Evolutionary conservation across 2,113 vertebrate species (phyloP), one percentile per base, ranked within the genome.

Genomic region (Seriola rivoliana): DNA sequence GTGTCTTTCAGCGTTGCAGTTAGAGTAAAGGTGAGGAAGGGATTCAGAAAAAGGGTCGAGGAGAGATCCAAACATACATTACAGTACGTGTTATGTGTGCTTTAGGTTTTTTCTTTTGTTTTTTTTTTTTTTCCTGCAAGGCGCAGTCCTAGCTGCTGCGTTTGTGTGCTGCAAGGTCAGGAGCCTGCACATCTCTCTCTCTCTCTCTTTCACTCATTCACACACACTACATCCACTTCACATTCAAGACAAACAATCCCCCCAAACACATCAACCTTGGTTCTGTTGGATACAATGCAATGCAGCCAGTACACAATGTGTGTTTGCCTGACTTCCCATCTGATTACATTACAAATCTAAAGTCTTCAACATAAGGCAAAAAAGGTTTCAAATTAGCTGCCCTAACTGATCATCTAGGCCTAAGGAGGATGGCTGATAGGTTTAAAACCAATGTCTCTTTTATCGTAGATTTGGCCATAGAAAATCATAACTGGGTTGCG

Each of bases 341-440:
- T 58, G 75, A 44, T 64, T 25, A 74, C 70, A 64, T 42, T 69
- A 71, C 13, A 86, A 78, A 86, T 81, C 48, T 38, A 80, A 79
- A 86, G 59, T 85, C 63, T 68, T 85, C 54, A 86, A 91, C 65
- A 75, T 92, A 93, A 93, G 93, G 93, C 92, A 91, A 92, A 90
- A 88, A 88, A 81, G 82, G 88, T 88, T 88, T 88, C 29, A 88
- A 90, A 86, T 63, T 88, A 94, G 93, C 93, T 94, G 92, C 93
- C 92, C 85, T 74, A 81, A 80, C 76, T 77, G 86, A 93, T 91
- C 78, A 85, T 92, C 90, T 84, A 89, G 92, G 90, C 92, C 91
- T 23, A 36, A 36, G 58, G 58, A 91, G 80, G 69, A 89, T 91
- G 90, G 82, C 85, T 71, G 85, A 83, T 55, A 75, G 21, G 54